Base-by-base conservation (phyloP, 2,888 invertebrate genomes). In the Zeuzera pyrina region DNA sequence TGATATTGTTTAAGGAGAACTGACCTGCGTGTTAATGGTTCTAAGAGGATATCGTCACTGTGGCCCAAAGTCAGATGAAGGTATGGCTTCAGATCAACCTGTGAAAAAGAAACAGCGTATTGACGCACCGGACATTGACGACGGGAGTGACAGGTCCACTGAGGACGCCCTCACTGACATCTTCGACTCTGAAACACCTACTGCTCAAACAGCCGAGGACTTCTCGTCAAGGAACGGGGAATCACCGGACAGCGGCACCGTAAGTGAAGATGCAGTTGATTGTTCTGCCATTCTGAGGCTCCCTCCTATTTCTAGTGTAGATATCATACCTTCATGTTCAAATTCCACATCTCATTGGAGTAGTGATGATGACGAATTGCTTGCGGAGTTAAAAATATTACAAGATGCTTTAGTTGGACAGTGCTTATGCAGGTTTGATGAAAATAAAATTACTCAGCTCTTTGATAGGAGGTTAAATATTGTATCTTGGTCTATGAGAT, bases 31-130 rank as follows among this genome's bases (percentile, higher is more conserved):
- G 70, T 79, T 76, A 62, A 89, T 89, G 89, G 89, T 89, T 86
- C 86, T 88, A 76, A 83, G 86, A 68, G 84, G 85, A 72, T 84
- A 85, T 55, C 70, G 79, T 47, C 63, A 69, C 57, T 85, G 83
- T 61, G 60, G 62, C 67, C 73, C 77, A 66, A 74, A 77, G 69
- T 70, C 79, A 66, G 74, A 83, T 74, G 84, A 79, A 74, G 85
- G 76, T 54, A 91, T 91, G 90, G 89, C 87, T 60, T 89, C 88
- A 49, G 91, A 92, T 74, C 93, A 93, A 78, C 94, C 94, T 47
- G 90, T 91, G 52, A 93, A 92, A 66, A 94, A 94, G 84, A 90
- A 93, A 64, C 89, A 91, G 63, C 88, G 92, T 57, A 89, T 92
- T 47, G 88, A 89, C 47, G 85, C 85, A 5, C 86, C 87, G 6